Base-by-base conservation (phyloP, 2,797 vertebrate genomes). In the Malacoctenus gilli region DNA sequence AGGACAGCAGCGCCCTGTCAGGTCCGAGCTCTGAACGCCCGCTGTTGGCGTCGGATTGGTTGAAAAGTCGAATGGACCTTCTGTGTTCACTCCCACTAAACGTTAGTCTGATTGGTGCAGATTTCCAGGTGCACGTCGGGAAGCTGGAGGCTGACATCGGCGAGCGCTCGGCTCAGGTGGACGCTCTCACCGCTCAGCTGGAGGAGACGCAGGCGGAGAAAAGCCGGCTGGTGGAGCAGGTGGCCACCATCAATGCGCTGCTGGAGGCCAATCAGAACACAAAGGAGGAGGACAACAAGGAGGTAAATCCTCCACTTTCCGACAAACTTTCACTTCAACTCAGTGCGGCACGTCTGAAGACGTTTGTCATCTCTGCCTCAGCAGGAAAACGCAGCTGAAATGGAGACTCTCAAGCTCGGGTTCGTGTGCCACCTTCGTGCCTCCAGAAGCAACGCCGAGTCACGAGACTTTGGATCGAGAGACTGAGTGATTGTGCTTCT, bases 211-310 rank as follows among this genome's bases (percentile, higher is more conserved):
- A 84, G 47, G 72, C 8, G 0, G 94, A 96, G 85, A 97, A 95
- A 37, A 54, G 57, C 0, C 92, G 91, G 65, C 92, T 97, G 8
- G 75, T 79, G 1, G 92, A 96, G 77, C 93, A 91, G 75, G 90
- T 95, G 74, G 80, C 75, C 23, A 92, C 93, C 60, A 92, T 95
- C 0, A 94, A 94, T 81, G 73, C 91, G 8, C 90, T 97, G 62
- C 82, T 97, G 66, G 95, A 96, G 75, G 93, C 94, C 1, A 91
- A 87, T 77, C 92, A 92, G 72, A 90, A 60, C 61, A 90, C 64
- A 38, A 88, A 90, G 4, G 88, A 91, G 49, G 88, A 89, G 53
- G 78, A 77, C 20, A 78, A 69, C 39, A 51, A 16, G 28, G 63
- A 83, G 83, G 87, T 88, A 56, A 37, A 49, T 32, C 2, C 31